Base-by-base conservation (phyloP, 2,888 invertebrate species). In the Agrochola macilenta region DNA sequence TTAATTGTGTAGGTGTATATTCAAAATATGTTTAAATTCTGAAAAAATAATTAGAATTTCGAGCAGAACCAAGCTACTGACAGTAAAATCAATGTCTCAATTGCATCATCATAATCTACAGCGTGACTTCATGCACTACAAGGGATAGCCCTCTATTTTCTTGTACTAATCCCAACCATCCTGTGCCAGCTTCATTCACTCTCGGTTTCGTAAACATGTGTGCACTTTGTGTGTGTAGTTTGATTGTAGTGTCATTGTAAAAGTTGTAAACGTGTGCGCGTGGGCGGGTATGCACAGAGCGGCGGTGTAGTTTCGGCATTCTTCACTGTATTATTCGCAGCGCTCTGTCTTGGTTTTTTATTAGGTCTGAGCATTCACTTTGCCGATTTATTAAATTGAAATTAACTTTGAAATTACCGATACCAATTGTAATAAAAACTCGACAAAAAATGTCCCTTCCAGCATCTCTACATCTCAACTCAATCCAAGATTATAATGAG, bases 401-500 rank as follows among this genome's bases (percentile, higher is more conserved):
- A 30, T 30, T 60, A 60, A 20, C 58, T 26, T 14, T 60, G 35
- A 35, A 8, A 20, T 58, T 12, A 58, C 26, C 26, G 20, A 14
- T 30, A 35, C 7, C 54, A 26, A 2, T 20, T 52, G n/a, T 1
- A 54, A 49, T 17, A 46, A 35, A 43, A 35, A 35, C 1, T 12
- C 1, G 5, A 54, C 23, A 12, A 65, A 57, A 43, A 71, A 14
- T n/a, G 7, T 23, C 81, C 12, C 74, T 76, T 86, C 88, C 65
- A 84, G 78, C 30, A 43, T 30, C 69, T 79, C 3, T 76, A 71
- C 0, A 78, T 79, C 88, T 70, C 2, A 43, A 49, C 71, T 70
- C 74, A 74, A 85, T 91, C 88, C 86, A 73, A 71, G 75, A 88
- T 87, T 91, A 88, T 94, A 95, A 95, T 95, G 93, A 95, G 93